These are phyloP conservation scores for Plebejus melissa DNA, from an alignment of 2,888 invertebrate genomes.

Conservation along the genomic window DNA sequence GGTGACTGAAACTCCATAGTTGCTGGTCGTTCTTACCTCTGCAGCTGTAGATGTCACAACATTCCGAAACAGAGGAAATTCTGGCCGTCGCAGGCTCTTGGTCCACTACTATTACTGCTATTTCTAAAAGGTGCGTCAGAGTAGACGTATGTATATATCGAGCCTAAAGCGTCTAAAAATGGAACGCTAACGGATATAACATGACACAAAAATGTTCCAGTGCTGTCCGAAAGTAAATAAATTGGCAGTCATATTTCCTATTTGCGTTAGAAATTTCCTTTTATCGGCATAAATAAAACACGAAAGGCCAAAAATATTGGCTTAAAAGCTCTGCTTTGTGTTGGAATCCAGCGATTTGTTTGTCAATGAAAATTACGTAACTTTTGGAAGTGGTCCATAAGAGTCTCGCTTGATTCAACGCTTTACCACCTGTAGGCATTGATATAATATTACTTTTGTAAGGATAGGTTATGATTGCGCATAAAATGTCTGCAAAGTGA, in stretches of 20 bases:
- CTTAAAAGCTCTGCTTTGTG: slow-evolving; percentile 8
- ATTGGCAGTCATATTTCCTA: slow-evolving; percentile 6
- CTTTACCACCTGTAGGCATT: slow-evolving; percentile 12
- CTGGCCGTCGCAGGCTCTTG: no score
- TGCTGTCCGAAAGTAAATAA: not conserved
- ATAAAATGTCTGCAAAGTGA: not conserved
- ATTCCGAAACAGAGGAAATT: no score
- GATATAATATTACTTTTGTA: not conserved
- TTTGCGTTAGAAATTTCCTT: not conserved
- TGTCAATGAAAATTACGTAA: slow-evolving; percentile 16
- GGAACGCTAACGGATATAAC: not conserved
- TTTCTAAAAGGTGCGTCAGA: no score
- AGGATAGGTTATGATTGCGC: not conserved
- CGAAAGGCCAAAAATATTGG: not conserved
- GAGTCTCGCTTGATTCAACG: not conserved
- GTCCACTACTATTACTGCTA: no score
- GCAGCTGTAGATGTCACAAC: no score
- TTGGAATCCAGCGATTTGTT: slow-evolving; percentile 6
- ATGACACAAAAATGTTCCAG: not conserved
- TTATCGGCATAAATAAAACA: slow-evolving; percentile 2
- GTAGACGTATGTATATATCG: no score
- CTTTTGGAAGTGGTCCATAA: slow-evolving; percentile 16
- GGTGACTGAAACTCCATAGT: no score
- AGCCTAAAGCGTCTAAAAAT: not conserved
- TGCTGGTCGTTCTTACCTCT: no score